Evolutionary conservation across 1,140 invertebrate species (phyloP).

Genomic region (Nasonia giraulti): DNA sequence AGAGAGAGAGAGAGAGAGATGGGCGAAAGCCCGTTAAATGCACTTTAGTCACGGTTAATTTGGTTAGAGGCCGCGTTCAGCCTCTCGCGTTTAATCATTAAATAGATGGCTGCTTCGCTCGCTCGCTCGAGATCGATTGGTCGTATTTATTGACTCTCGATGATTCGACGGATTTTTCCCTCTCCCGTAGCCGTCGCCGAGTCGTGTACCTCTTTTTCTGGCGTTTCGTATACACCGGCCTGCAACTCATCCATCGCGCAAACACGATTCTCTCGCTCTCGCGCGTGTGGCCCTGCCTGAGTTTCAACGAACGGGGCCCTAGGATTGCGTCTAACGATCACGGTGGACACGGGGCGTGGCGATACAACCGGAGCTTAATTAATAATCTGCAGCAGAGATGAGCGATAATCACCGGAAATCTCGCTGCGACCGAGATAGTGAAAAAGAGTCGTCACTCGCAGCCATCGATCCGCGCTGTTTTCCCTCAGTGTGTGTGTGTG

Average conservation of each 20-base stretch:
- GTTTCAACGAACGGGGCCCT: conserved; percentile 67
- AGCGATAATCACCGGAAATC: neutral
- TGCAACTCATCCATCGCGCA: conserved; percentile 47
- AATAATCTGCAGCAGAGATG: neutral
- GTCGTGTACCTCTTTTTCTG: neutral
- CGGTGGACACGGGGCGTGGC: conserved; percentile 70
- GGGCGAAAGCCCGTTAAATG: conserved; percentile 60
- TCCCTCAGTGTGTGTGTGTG: neutral
- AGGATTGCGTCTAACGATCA: conserved; percentile 66
- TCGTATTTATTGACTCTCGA: conserved; percentile 70
- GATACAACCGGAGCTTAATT: neutral
- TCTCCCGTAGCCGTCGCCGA: conserved; percentile 6
- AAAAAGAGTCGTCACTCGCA: neutral
- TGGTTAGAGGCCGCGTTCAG: conserved; percentile 64
- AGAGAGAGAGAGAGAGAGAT: conserved; percentile 2
- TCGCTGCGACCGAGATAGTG: neutral
- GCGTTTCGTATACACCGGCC: conserved; percentile 31
- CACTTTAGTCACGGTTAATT: conserved; percentile 73
- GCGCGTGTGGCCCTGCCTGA: conserved; percentile 63
- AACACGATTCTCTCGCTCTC: conserved; percentile 47
- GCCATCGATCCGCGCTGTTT: conserved; percentile 9
- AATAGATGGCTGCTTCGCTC: conserved; percentile 60
- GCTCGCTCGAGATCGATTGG: conserved; percentile 65
- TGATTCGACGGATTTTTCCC: conserved; percentile 69
- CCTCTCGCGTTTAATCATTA: conserved; percentile 61